Base-by-base conservation (phyloP, 2,888 invertebrate genomes). In the Andrena haemorrhoa region DNA sequence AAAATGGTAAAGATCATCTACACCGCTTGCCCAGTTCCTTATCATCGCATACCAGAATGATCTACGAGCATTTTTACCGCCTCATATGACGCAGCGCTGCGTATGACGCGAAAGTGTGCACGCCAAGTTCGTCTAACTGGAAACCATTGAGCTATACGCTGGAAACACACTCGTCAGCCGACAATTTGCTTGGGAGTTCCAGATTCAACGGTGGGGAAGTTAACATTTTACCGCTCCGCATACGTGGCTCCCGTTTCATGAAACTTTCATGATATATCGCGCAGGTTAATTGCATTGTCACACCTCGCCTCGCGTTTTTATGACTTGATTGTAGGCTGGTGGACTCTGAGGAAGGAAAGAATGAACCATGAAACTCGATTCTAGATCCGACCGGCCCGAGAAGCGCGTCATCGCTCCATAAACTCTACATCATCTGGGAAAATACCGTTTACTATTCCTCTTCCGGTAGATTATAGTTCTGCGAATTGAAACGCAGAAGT, bases 111-210 rank as follows among this genome's bases (percentile, higher is more conserved):
- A n/a, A 53, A 8, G 2, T 20, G 20, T 8, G 53, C 7, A 53
- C 8, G 26, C 23, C 10, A 49, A 60, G 16, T 7, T 65, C 41
- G 56, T 10, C 5, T 35, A 26, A 75, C 12, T 10, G 29, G 35
- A 63, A 61, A 29, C 61, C n/a, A n/a, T n/a, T n/a, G n/a, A n/a
- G n/a, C n/a, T n/a, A n/a, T n/a, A n/a, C n/a, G n/a, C 12, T 10
- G 29, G 35, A 63, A 61, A 29, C 61, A 29, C 16, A 5, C 6
- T 6, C 20, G 26, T 47, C 12, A 33, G 7, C 26, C 33, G 10
- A 29, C 35, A 16, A 8, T 41, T 33, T n/a, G 56, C 1, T 29
- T 75, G 74, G 58, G 58, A 70, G 68, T 74, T 73, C 70, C 70
- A 70, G 49, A 60, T 65, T 31, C 12, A 20, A 56, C 41, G 8